phyloP scores from a whole-genome alignment of 2,797 vertebrate genomes.

The Anabas testudineus region DNA sequence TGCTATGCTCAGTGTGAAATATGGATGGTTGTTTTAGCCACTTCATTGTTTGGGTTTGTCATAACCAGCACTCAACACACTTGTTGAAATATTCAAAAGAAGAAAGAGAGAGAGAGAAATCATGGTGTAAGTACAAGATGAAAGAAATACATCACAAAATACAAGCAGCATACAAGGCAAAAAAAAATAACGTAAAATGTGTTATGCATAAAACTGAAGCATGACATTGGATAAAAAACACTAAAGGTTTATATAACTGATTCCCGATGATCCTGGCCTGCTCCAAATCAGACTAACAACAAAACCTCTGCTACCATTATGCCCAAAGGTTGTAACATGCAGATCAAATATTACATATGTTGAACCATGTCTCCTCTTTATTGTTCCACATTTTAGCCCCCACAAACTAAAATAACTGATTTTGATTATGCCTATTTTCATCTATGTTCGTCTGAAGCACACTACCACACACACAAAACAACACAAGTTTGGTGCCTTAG shows the following conservation, averaged over 20 bases:
- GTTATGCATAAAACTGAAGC: not conserved
- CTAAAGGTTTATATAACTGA: not conserved
- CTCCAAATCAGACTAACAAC: not conserved
- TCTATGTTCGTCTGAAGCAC: not conserved
- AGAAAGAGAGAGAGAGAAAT: not conserved
- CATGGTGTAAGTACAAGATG: not conserved
- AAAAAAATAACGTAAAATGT: no score
- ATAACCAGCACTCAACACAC: not conserved
- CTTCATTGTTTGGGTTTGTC: not conserved
- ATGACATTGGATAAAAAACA: not conserved
- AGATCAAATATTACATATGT: not conserved
- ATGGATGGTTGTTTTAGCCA: slow-evolving; percentile 36
- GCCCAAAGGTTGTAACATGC: not conserved
- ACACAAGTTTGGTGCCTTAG: not conserved
- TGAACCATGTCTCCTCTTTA: not conserved
- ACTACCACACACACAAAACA: not conserved
- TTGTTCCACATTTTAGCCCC: not conserved
- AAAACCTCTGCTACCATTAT: not conserved
- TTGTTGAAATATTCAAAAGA: not conserved
- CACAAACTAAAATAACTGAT: not conserved
- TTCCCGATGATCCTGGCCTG: not conserved
- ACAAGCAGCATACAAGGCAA: not conserved
- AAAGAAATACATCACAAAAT: not conserved
- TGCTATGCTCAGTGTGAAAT: slow-evolving; percentile 28
- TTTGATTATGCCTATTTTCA: not conserved